Base-by-base conservation (phyloP, 2,113 vertebrate genomes). In the Piprites chloris region DNA sequence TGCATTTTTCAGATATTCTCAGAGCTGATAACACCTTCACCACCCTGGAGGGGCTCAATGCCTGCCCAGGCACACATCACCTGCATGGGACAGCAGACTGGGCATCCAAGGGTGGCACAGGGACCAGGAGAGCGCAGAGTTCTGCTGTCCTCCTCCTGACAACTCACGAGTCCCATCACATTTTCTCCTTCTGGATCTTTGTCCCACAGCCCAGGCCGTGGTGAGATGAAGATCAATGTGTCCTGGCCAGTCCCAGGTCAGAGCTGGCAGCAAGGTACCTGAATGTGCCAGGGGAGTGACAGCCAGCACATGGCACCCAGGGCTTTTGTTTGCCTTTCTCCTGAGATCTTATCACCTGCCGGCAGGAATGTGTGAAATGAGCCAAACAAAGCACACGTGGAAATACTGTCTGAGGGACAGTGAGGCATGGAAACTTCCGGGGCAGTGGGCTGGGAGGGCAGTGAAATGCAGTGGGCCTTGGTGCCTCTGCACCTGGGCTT, bases 321-420 rank as follows among this genome's bases (percentile, higher is more conserved):
- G 5, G 67, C 71, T 77, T 67, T 42, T 82, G 84, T 96, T 96
- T 95, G 85, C 58, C 76, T 97, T 96, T 95, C 85, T 78, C 67
- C 80, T 28, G 50, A 94, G 94, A 95, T 96, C 62, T 92, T 95
- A 92, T 94, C 91, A 74, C 49, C 77, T 67, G 80, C 88, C 59
- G 42, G 74, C 75, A 76, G 91, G 89, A 95, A 92, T 79, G 93
- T 55, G 61, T 77, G 77, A 86, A 93, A 59, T 18, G 68, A 93
- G 92, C 86, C 96, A 96, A 94, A 92, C 87, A 91, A 93, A 96
- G 81, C 90, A 69, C 66, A 6, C 4, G 9, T 3, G 7, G 58
- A 91, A 96, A 83, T 27, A 42, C 14, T 37, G 77, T 84, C 91
- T 76, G 0, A 63, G 19, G 12, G 61, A 30, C 0, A 79, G 76